phyloP scores from a whole-genome alignment of 1,140 invertebrate species.

The Penaeus chinensis region DNA sequence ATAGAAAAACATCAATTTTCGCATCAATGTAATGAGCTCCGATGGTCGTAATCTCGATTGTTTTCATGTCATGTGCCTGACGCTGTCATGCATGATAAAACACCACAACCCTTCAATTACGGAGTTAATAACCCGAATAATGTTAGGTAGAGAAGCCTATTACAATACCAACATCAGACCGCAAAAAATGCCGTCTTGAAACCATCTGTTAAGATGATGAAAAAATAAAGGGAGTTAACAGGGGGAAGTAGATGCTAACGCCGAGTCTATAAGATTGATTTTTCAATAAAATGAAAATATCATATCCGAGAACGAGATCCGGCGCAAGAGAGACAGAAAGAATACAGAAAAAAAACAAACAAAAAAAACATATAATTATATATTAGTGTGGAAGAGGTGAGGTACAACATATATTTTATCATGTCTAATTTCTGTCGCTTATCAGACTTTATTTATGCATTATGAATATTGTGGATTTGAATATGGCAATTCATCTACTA shows the following conservation, averaged over 20 bases:
- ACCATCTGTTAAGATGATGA: neutral
- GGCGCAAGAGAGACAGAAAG: no score
- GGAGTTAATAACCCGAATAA: constrained; percentile 20
- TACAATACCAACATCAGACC: constrained; percentile 12
- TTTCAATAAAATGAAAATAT: no score
- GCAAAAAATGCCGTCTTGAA: neutral
- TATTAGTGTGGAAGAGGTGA: constrained; percentile 6
- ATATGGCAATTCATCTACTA: no score
- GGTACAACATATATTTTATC: constrained; percentile 13
- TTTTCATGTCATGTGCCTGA: constrained; percentile 31
- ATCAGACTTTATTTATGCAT: constrained; percentile 18
- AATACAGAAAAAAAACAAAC: no score
- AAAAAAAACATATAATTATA: constrained; percentile 1
- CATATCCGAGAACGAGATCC: no score
- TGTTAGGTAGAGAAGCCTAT: constrained; percentile 34
- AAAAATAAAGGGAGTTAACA: neutral
- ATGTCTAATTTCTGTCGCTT: constrained; percentile 29
- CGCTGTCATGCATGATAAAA: constrained; percentile 20
- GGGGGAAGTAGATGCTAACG: no score
- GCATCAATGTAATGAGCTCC: constrained; percentile 28
- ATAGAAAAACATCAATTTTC: constrained; percentile 5
- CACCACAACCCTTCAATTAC: constrained; percentile 33
- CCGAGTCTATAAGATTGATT: no score
- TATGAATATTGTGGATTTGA: neutral
- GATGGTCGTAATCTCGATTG: constrained; percentile 19